These are phyloP conservation scores for Varroa destructor DNA, from an alignment of 1,140 invertebrate genomes.

Conservation along the genomic window DNA sequence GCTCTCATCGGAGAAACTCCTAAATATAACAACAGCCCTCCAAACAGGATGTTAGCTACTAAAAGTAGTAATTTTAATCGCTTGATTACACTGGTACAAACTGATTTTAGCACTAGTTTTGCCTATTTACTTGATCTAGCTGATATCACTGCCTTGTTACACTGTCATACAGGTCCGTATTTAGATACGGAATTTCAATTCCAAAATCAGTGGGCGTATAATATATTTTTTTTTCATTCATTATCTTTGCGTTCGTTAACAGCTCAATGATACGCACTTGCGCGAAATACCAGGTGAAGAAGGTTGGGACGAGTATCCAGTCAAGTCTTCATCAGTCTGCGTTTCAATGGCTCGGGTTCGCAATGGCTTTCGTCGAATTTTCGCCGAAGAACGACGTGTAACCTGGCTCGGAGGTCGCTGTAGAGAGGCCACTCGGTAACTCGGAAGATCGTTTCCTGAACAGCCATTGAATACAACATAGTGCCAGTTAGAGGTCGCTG, in stretches of 20 bases:
- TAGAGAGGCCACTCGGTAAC: not conserved
- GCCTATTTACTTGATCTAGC: too few species aligned
- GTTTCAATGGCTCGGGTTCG: constrained; percentile 13
- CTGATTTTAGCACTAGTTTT: too few species aligned
- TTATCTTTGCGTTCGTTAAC: not conserved
- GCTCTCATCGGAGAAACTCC: constrained; percentile 1
- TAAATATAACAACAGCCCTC: not conserved
- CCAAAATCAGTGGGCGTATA: too few species aligned
- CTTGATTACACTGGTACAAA: not conserved
- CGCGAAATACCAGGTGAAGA: constrained; percentile 1
- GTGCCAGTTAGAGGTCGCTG: too few species aligned
- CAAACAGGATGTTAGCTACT: too few species aligned
- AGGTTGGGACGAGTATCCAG: constrained; percentile 13
- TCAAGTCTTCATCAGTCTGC: constrained; percentile 13
- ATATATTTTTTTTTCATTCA: not conserved
- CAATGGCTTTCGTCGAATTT: not conserved
- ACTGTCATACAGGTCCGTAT: too few species aligned
- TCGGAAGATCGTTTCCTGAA: constrained; percentile 16
- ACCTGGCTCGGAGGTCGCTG: not conserved
- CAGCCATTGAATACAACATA: too few species aligned
- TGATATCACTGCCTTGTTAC: too few species aligned
- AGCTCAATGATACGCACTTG: not conserved
- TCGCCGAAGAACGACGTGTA: constrained; percentile 1
- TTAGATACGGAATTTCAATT: too few species aligned
- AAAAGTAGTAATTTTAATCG: not conserved